phyloP scores from a whole-genome alignment of 2,888 invertebrate genomes.

The Byasa hedistus region DNA sequence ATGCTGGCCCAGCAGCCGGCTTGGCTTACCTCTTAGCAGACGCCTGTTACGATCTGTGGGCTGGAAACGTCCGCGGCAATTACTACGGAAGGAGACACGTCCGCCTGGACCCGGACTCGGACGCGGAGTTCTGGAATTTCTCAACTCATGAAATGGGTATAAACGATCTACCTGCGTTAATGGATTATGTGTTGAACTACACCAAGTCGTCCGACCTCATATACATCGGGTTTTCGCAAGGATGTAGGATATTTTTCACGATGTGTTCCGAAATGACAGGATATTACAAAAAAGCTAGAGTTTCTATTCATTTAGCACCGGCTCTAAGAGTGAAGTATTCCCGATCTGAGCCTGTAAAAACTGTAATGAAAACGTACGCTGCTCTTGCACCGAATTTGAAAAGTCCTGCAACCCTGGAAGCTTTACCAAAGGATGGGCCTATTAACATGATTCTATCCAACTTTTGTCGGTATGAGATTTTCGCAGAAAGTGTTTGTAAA shows the following conservation, averaged over 20 bases:
- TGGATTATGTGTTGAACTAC: slow-evolving; percentile 53
- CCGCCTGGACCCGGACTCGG: slow-evolving; percentile 49
- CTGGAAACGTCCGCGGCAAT: slow-evolving; percentile 54
- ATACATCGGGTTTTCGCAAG: slow-evolving; percentile 87
- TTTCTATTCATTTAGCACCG: slow-evolving; percentile 83
- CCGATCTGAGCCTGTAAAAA: slow-evolving; percentile 44
- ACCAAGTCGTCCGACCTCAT: slow-evolving; percentile 50
- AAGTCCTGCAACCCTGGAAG: slow-evolving; percentile 8
- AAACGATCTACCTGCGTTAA: slow-evolving; percentile 85
- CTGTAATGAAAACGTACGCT: slow-evolving; percentile 33
- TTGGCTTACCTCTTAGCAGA: slow-evolving; percentile 46
- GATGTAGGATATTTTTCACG: slow-evolving; percentile 82
- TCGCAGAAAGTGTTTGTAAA: slow-evolving; percentile 12
- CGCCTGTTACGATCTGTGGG: slow-evolving; percentile 49
- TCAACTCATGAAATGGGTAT: slow-evolving; percentile 87
- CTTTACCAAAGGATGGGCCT: slow-evolving; percentile 2
- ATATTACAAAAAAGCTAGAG: slow-evolving; percentile 81
- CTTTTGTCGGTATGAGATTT: slow-evolving; percentile 3
- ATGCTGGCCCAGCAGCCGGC: slow-evolving; percentile 52
- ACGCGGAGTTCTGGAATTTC: slow-evolving; percentile 69
- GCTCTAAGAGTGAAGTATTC: slow-evolving; percentile 73
- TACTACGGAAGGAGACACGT: slow-evolving; percentile 78
- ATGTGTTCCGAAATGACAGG: slow-evolving; percentile 83
- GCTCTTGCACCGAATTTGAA: not conserved
- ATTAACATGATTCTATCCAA: not conserved